Evolutionary conservation across 2,113 vertebrate species (phyloP).

Genomic region (Equus przewalskii): DNA sequence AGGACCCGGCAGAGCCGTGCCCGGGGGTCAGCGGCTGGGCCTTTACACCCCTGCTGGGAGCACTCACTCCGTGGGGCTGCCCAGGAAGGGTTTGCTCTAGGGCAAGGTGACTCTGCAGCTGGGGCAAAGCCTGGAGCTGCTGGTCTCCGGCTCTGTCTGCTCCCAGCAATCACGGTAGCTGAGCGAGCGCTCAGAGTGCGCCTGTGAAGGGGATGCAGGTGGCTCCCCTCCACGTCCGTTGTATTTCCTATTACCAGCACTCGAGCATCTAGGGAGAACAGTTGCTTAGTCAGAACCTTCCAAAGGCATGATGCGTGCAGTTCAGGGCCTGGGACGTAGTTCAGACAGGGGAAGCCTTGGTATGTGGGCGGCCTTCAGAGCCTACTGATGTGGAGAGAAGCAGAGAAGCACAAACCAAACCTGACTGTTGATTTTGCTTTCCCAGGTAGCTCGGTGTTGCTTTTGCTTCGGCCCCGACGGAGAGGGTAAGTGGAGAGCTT

Average conservation of each 20-base stretch:
- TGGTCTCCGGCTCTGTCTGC: fast-evolving
- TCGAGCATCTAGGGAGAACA: neutral
- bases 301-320: neutral
- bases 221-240: neutral
- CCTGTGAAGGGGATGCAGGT: neutral
- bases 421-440: constrained; percentile 70
- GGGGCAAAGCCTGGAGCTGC: neutral
- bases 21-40: neutral
- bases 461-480: constrained; percentile 93
- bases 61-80: neutral
- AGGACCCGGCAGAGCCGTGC: neutral
- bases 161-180: neutral
- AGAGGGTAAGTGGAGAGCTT: constrained; percentile 88
- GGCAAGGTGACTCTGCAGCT: neutral
- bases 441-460: constrained; percentile 96
- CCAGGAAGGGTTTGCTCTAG: neutral
- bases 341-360: neutral
- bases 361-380: neutral
- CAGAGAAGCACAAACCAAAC: neutral
- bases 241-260: neutral
- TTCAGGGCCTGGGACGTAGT: neutral
- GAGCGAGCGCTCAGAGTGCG: neutral
- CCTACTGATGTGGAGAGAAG: too few species aligned
- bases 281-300: neutral
- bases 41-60: neutral